Conservation (phyloP, 2,797 vertebrate genomes). For the Pteropus rufus region DNA sequence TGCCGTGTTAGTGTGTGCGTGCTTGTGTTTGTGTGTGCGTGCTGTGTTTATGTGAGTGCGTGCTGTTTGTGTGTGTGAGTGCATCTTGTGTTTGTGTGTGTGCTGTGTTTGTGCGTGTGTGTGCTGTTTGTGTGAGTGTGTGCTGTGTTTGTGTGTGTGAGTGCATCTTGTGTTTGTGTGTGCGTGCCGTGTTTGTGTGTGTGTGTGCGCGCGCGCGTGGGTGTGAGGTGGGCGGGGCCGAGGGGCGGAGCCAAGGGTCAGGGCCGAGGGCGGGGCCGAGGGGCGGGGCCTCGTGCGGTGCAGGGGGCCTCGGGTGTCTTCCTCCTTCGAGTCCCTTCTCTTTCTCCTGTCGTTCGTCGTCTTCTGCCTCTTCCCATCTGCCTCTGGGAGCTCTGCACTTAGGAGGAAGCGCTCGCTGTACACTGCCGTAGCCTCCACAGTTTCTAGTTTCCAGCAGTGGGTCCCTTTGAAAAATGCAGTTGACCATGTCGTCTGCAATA, state of each 20-base stretch:
- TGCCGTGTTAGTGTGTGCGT: neutral
- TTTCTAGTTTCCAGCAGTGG: neutral
- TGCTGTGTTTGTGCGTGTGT: too few species aligned
- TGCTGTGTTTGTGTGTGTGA: too few species aligned
- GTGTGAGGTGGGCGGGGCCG: neutral
- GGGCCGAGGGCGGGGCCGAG: too few species aligned
- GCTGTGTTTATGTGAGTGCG: too few species aligned
- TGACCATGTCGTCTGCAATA: too few species aligned
- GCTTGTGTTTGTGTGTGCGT: too few species aligned
- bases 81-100: neutral
- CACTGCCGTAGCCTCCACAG: neutral
- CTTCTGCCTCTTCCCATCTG: neutral
- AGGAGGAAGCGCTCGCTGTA: neutral
- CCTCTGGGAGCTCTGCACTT: rapidly evolving
- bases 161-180: neutral
- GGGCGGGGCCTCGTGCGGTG: neutral
- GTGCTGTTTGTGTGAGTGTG: too few species aligned
- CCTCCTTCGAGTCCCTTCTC: rapidly evolving
- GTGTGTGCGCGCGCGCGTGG: too few species aligned
- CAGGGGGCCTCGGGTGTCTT: too few species aligned
- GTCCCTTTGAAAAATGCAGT: neutral
- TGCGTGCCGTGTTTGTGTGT: too few species aligned
- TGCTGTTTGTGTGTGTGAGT: neutral
- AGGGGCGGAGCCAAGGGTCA: too few species aligned
- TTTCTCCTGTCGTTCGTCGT: too few species aligned